Base-by-base conservation (phyloP, 1,140 invertebrate genomes). In the Ceratitis capitata region DNA sequence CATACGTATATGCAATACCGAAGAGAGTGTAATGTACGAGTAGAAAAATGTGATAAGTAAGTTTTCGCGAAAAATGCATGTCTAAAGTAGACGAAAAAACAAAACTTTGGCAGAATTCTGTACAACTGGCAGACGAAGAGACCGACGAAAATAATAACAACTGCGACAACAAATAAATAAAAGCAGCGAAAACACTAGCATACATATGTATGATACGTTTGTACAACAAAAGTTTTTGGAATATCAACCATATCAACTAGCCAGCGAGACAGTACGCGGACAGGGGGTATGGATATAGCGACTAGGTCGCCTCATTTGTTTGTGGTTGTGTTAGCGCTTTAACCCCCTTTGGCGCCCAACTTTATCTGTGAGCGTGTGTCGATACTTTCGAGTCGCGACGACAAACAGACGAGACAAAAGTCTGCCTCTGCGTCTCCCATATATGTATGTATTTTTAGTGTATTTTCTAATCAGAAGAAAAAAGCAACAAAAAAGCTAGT, bases 401-500 rank as follows among this genome's bases (percentile, higher is more conserved):
- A 78, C 69, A 78, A 42, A 78, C 39, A 78, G 39, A 45, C 69
- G 69, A 78, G 69, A 78, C 69, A 78, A n/a, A 78, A 45, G 69
- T 78, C 69, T 78, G 69, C 39, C 69, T 42, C n/a, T 78, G 23
- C 69, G 69, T 78, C 69, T 78, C 69, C 69, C 42, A 78, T 45
- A 78, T 56, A 56, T 23, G 19, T 56, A n/a, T 23, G n/a, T 56
- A 56, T 78, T 78, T 78, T 78, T 42, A 19, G 39, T 78, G 69
- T 47, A 78, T 78, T 78, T 74, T 78, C 69, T 78, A 78, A 78
- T 78, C 69, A 78, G 69, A 32, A 45, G 45, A 47, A 10, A 42
- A 23, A 42, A 12, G 14, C 26, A 61, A 26, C 14, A 69, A 69
- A 19, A 69, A 69, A 35, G 61, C 23, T 10, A 61, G 9, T 69